Conservation (phyloP, 2,113 vertebrate species). For the Ursus arctos region DNA sequence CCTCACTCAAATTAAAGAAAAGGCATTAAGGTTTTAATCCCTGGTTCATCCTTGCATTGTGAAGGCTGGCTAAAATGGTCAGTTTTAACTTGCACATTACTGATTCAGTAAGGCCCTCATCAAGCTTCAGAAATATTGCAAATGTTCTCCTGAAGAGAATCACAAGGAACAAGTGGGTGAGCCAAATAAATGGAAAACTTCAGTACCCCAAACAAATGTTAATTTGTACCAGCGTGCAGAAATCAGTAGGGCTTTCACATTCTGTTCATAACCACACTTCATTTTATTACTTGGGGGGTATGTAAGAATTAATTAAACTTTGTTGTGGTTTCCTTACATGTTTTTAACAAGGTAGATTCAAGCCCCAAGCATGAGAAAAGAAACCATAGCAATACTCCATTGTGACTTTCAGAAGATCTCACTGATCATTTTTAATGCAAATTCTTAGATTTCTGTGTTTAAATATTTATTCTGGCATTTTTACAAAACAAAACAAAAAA, state of each 20-base stretch:
- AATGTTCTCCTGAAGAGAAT: constrained; percentile 24
- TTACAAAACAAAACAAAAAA: neutral
- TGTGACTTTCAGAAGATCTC: neutral
- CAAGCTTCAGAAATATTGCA: constrained; percentile 44
- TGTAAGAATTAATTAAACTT: neutral
- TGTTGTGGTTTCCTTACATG: neutral
- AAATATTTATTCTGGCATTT: constrained; percentile 21
- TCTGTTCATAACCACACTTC: neutral
- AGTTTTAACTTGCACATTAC: constrained; percentile 72
- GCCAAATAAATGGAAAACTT: neutral
- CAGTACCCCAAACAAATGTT: constrained; percentile 19
- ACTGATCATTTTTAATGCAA: neutral
- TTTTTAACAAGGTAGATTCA: neutral
- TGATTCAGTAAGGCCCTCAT: constrained; percentile 39
- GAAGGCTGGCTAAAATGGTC: constrained; percentile 22
- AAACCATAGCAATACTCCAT: neutral
- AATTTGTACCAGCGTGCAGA: neutral
- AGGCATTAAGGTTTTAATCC: constrained; percentile 47
- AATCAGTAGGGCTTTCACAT: neutral
- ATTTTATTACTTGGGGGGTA: neutral
- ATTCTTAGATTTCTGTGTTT: constrained; percentile 8
- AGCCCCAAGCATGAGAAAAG: neutral
- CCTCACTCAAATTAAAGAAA: neutral
- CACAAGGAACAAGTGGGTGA: constrained; percentile 1
- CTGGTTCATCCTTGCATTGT: neutral